phyloP scores from a whole-genome alignment of 2,888 invertebrate genomes.

The Fissipunctia ypsillon region DNA sequence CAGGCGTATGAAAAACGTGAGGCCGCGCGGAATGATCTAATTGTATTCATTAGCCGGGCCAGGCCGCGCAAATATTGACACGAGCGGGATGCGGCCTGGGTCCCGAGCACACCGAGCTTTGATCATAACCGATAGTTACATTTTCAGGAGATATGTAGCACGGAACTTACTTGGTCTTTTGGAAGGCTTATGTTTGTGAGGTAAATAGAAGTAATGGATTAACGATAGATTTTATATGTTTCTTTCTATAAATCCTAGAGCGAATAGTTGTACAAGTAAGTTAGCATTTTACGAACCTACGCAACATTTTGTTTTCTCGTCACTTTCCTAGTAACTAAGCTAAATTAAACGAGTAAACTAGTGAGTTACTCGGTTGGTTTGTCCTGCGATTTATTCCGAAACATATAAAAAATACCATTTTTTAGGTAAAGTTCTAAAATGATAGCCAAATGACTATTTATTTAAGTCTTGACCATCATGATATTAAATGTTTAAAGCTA shows the following conservation, averaged over 20 bases:
- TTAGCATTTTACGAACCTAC: not conserved
- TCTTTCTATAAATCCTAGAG: not conserved
- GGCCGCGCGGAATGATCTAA: slow-evolving; percentile 91
- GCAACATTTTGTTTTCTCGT: not conserved
- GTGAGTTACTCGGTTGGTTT: not conserved
- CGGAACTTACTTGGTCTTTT: slow-evolving; percentile 17
- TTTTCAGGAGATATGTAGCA: slow-evolving; percentile 46
- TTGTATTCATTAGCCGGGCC: slow-evolving; percentile 90
- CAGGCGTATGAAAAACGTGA: slow-evolving; percentile 89
- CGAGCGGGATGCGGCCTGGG: slow-evolving; percentile 76
- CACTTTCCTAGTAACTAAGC: not conserved
- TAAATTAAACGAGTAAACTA: not conserved
- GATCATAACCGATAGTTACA: slow-evolving; percentile 67
- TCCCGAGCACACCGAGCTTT: slow-evolving; percentile 55
- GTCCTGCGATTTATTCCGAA: not conserved
- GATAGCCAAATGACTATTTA: not conserved
- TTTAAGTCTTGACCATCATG: not conserved
- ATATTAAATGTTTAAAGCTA: not conserved
- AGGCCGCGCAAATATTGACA: slow-evolving; percentile 89
- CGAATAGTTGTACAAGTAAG: not conserved
- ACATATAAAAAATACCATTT: not conserved
- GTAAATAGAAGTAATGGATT: slow-evolving; percentile 4
- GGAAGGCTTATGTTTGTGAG: not conserved
- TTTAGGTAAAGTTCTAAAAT: not conserved
- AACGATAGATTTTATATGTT: not conserved